phyloP scores from a whole-genome alignment of 2,113 vertebrate genomes.

The Eublepharis macularius region DNA sequence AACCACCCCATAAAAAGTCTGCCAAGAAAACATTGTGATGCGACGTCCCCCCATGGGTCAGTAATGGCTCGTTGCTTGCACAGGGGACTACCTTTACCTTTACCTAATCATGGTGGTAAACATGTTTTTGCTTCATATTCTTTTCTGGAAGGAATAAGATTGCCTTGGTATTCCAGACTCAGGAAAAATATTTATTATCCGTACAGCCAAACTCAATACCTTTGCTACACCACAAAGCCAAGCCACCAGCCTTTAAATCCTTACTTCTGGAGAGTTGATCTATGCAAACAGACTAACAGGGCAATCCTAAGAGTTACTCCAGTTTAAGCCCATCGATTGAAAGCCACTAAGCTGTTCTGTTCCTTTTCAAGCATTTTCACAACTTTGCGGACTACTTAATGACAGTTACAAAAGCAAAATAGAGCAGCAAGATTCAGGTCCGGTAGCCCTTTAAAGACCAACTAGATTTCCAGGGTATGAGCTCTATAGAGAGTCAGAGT shows the following conservation, averaged over 20 bases:
- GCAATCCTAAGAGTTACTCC: too few relatives aligned
- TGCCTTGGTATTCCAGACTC: not conserved
- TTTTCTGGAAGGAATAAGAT: not conserved
- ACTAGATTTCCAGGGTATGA: too few relatives aligned
- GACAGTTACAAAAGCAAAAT: not conserved
- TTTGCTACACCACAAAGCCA: not conserved
- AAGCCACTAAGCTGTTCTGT: rapidly evolving
- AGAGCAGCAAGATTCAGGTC: too few relatives aligned
- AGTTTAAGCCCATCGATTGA: too few relatives aligned
- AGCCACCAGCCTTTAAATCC: not conserved
- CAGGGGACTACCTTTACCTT: too few relatives aligned
- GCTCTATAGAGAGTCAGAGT: too few relatives aligned
- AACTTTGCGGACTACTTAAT: slow-evolving; percentile 1
- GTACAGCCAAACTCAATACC: not conserved
- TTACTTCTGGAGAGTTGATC: not conserved
- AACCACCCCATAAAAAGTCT: too few relatives aligned
- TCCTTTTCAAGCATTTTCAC: not conserved
- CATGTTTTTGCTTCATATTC: not conserved
- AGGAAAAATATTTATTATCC: not conserved
- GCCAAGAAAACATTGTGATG: too few relatives aligned
- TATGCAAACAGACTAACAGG: too few relatives aligned
- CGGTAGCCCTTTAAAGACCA: too few relatives aligned
- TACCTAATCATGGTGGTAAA: not conserved
- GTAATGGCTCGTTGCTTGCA: too few relatives aligned
- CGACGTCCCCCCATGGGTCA: too few relatives aligned